These are phyloP conservation scores for Hyposmocoma kahamanoa DNA, from an alignment of 1,140 invertebrate species.

Conservation along the genomic window DNA sequence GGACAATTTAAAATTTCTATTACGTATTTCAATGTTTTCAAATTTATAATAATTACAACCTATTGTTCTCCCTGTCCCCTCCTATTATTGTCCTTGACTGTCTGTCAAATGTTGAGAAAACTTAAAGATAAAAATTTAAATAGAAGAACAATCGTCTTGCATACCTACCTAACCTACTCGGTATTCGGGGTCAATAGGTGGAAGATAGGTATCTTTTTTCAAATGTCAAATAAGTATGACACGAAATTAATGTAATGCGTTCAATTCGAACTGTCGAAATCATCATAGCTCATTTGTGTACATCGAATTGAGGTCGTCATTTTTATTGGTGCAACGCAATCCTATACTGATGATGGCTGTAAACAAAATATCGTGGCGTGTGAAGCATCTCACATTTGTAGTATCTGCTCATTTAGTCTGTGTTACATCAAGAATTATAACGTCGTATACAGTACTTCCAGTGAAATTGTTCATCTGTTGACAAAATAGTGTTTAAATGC, in stretches of 20 bases:
- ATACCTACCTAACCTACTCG: neutral
- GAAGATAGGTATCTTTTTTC: conserved; percentile 24
- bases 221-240: conserved; percentile 33
- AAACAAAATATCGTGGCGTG: conserved; percentile 17
- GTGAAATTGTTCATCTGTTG: too few relatives aligned
- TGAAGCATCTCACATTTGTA: conserved; percentile 21
- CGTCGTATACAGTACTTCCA: too few relatives aligned
- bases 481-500: too few relatives aligned
- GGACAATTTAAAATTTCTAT: too few relatives aligned
- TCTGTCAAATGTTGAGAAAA: too few relatives aligned
- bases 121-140: too few relatives aligned
- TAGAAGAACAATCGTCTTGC: too few relatives aligned
- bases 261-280: conserved; percentile 27
- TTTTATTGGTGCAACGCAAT: conserved; percentile 27
- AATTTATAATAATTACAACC: too few relatives aligned
- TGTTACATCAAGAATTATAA: too few relatives aligned
- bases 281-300: conserved; percentile 19
- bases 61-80: too few relatives aligned
- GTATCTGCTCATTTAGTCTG: conserved; percentile 1
- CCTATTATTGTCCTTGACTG: too few relatives aligned
- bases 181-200: conserved; percentile 29
- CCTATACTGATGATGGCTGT: conserved; percentile 3
- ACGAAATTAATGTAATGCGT: conserved; percentile 26
- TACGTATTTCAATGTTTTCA: too few relatives aligned
- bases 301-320: conserved; percentile 22